Evolutionary conservation across 2,888 invertebrate genomes (phyloP), one percentile per base, ranked within the genome.

Genomic region (Chydorus sphaericus): DNA sequence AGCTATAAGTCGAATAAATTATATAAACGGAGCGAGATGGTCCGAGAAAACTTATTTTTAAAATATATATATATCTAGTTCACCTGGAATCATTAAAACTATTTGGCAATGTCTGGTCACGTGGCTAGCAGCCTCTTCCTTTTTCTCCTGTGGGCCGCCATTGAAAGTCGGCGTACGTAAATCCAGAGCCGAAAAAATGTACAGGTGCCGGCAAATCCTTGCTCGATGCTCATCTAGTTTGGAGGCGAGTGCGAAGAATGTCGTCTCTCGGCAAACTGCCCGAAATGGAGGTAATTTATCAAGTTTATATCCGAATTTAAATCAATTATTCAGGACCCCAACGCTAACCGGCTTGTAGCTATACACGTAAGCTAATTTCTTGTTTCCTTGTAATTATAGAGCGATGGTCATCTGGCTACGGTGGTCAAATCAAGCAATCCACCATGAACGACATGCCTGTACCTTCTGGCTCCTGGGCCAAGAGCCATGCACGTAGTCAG

Each of bases 391-490:
- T n/a, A n/a, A n/a, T n/a, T n/a, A n/a, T n/a, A n/a, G n/a, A n/a
- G n/a, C n/a, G 52, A 23, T 31, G 23, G 31, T 31, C 54, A 56
- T 57, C 48, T 58, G 58, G 59, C 57, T 53, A 36, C 5, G 33
- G 57, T 28, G 33, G 52, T 6, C 48, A 58, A 48, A 61, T 59
- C 59, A 66, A 63, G 48, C 60, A 60, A 10, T 57, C 77, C 2
- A 78, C 77, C 11, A 80, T 85, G 79, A 81, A 86, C 63, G 87
- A 88, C 66, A 69, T 87, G 66, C 85, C 86, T 0, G 74, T 81
- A 52, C 88, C 89, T 1, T 71, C 74, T 57, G 88, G 88, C 56
- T 81, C 82, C 23, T 90, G 88, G 87, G 74, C 85, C 66, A 77
- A 81, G 54, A 69, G 76, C 49, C 65, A 85, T 64, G 76, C 79